Base-by-base conservation (phyloP, 2,888 invertebrate genomes). In the Leucophenga maculata region DNA sequence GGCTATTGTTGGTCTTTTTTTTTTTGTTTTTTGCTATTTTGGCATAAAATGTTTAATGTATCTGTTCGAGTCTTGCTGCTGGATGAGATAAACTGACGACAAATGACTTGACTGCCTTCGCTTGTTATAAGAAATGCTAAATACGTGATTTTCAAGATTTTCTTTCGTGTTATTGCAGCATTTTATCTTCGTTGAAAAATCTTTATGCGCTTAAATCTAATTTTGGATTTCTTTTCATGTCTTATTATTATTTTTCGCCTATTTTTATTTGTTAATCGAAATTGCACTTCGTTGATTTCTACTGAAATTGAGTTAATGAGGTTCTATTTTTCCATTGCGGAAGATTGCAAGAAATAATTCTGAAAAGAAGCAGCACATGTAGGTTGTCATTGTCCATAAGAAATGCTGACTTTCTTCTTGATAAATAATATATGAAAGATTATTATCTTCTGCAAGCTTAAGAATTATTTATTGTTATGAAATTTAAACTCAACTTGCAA, bases 81-180 rank as follows among this genome's bases (percentile, higher is more conserved):
- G n/a, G 46, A 48, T 32, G 26, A 1, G 60, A 26, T 26, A 26
- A 26, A 31, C 32, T 65, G 65, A 46, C 65, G 20, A 9, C 52
- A n/a, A 52, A 52, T 52, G n/a, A n/a, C n/a, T n/a, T n/a, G n/a
- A 26, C 26, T 26, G 26, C 26, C 26, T 26, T 26, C 26, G n/a
- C 46, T 46, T 46, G 14, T 46, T 4, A 46, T 14, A 13, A 20
- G 57, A 65, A 65, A 65, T 65, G 65, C 65, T 65, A 52, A 65
- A 65, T 65, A 65, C 65, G 65, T 65, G 65, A 31, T 65, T 65
- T 65, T 26, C 14, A 14, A 52, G 31, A 16, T 52, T 65, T 52
- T 16, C 32, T 65, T 32, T 65, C 52, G 31, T 65, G 31, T 26
- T 48, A n/a, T 46, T 64, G 26, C 26, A 26, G 26, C 26, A 26